Evolutionary conservation across 2,797 vertebrate genomes (phyloP), one percentile per base, ranked within the genome.

Genomic region (Dryobates pubescens): DNA sequence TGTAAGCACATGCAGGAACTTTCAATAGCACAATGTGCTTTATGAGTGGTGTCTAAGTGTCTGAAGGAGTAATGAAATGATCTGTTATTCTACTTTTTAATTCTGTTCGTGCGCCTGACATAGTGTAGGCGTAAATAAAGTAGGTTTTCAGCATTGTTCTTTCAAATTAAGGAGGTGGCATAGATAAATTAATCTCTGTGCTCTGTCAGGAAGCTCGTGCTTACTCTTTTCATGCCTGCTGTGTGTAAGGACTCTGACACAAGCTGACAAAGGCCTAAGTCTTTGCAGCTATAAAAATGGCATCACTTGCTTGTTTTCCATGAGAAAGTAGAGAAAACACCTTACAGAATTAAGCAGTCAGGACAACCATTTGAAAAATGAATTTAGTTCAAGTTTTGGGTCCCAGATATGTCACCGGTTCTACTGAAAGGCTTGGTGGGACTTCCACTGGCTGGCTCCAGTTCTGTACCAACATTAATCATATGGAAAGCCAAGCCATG

Each of bases 1-100:
- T 57, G 58, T 91, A 95, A 85, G 86, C 77, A 69, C 68, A 93
- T 62, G 80, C 89, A 96, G 89, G 89, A 94, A 77, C 82, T 92
- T 96, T 95, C 49, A 86, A 5, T 82, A 91, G 89, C 65, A 82
- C 95, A 95, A 61, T 77, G 89, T 92, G 82, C 57, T 94, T 88
- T 95, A 86, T 95, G 87, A 91, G 90, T 94, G 80, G 80, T 95
- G 92, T 96, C 93, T 95, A 93, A 95, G 90, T 95, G 89, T 95
- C 94, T 96, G 96, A 90, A 93, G 91, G 94, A 96, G 95, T 92
- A 93, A 92, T 95, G 92, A 96, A 96, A 92, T 92, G 94, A 95
- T 96, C 90, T 96, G 95, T 95, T 95, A 94, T 96, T 95, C 92
- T 78, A 88, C 80, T 84, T 90, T 82, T 70, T 86, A 93, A 94